Conservation (phyloP, 1,140 invertebrate genomes). For the Eumaeus atala region DNA sequence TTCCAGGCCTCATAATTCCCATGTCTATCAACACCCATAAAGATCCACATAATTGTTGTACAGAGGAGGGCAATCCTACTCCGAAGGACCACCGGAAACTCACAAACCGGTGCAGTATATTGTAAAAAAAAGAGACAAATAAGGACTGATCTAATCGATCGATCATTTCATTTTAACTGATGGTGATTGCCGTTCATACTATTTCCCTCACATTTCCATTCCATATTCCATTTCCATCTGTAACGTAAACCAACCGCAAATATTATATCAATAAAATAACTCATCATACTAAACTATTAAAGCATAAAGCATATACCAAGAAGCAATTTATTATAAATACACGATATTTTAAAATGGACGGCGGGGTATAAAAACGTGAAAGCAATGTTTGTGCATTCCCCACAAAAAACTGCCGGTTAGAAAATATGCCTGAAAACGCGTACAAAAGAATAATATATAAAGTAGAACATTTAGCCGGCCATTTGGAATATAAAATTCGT, state of each 20-base stretch:
- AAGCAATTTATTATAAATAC: constrained; percentile 27
- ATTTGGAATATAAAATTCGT: constrained; percentile 29
- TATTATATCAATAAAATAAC: not conserved
- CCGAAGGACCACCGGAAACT: too few species aligned
- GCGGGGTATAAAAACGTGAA: constrained; percentile 19
- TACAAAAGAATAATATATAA: constrained; percentile 25
- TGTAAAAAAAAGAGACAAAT: too few species aligned
- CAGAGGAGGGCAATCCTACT: too few species aligned
- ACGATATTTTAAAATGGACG: constrained; percentile 24
- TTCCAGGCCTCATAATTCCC: too few species aligned
- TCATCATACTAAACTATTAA: too few species aligned
- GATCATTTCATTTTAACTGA: not conserved
- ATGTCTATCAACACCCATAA: too few species aligned
- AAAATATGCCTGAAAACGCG: constrained; percentile 21
- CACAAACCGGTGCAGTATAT: too few species aligned
- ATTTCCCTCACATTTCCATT: not conserved
- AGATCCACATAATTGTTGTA: too few species aligned
- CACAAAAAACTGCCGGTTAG: constrained; percentile 25
- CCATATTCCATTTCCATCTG: not conserved
- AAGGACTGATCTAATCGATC: not conserved
- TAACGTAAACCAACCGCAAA: not conserved
- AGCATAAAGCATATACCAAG: constrained; percentile 7
- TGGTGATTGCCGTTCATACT: not conserved
- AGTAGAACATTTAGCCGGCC: constrained; percentile 21
- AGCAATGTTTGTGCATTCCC: constrained; percentile 20